Percentiles rank a stretch among this genome's conserved stretches.
These are phyloP conservation scores for Phylloscopus whistleri DNA, from an alignment of 2,113 vertebrate genomes.

Conservation along the genomic window DNA sequence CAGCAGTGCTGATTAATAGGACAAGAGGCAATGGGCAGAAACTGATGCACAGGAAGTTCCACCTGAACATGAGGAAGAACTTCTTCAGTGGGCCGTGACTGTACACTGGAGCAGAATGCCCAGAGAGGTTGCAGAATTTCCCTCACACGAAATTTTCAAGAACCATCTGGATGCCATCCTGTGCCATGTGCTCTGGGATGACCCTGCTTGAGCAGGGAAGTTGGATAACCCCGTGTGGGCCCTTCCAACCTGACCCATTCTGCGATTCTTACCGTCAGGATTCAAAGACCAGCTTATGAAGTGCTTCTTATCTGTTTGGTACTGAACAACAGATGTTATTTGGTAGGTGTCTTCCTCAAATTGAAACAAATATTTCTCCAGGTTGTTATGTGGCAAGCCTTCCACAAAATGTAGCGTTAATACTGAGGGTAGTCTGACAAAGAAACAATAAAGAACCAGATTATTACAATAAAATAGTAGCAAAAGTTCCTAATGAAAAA, in stretches of 20 bases:
- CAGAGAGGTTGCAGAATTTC: neutral
- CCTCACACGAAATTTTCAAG: neutral
- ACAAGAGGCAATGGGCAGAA: neutral
- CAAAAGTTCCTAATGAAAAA: neutral
- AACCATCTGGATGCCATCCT: neutral
- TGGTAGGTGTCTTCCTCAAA: constrained; percentile 76
- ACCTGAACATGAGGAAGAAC: neutral
- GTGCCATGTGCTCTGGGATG: neutral
- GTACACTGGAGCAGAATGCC: neutral
- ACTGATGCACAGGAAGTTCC: neutral
- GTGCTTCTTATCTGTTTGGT: constrained; percentile 74
- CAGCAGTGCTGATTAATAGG: neutral
- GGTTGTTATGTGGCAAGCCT: constrained; percentile 81
- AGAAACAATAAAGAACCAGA: neutral
- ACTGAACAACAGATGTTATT: constrained; percentile 83
- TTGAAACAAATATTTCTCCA: constrained; percentile 78
- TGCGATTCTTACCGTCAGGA: constrained; percentile 78
- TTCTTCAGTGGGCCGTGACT: neutral
- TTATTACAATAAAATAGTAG: neutral
- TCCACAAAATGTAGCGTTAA: constrained; percentile 89
- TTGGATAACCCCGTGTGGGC: neutral
- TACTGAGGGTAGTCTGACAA: constrained; percentile 79
- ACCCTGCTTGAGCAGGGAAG: neutral
- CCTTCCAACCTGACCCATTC: neutral
- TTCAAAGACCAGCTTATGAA: constrained; percentile 86